A percentile compares a stretch with the other conserved stretches of the same genome.
phyloP scores from a whole-genome alignment of 2,888 invertebrate genomes.

The Tenthredo mesomela region DNA sequence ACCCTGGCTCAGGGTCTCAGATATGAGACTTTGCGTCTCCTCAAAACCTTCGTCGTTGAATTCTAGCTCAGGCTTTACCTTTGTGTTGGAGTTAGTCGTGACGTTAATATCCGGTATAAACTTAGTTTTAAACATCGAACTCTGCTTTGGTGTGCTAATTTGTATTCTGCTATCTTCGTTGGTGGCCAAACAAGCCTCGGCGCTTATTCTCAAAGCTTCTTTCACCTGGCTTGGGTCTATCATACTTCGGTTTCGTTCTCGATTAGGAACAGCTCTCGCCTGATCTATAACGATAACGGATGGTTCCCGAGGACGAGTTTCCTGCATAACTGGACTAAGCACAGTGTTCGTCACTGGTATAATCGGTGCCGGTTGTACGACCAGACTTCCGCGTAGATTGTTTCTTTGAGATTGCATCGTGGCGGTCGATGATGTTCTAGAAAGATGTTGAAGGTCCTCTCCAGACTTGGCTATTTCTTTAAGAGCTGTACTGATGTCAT shows the following conservation, averaged over 20 bases:
- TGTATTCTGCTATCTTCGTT: slow-evolving; percentile 54
- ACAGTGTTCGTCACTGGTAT: slow-evolving; percentile 75
- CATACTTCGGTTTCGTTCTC: slow-evolving; percentile 76
- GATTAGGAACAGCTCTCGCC: slow-evolving; percentile 73
- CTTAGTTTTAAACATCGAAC: slow-evolving; percentile 63
- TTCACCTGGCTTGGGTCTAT: slow-evolving; percentile 78
- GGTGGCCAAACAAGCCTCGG: slow-evolving; percentile 42
- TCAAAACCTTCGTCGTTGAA: slow-evolving; percentile 94
- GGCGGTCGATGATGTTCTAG: slow-evolving; percentile 73
- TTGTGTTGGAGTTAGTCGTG: slow-evolving; percentile 74
- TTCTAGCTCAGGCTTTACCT: slow-evolving; percentile 82
- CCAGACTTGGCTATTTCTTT: slow-evolving; percentile 75
- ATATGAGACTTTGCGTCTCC: slow-evolving; percentile 93
- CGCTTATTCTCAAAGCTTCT: slow-evolving; percentile 58
- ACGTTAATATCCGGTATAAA: slow-evolving; percentile 79
- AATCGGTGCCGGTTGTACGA: slow-evolving; percentile 71
- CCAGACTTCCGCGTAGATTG: slow-evolving; percentile 66
- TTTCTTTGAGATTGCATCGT: slow-evolving; percentile 41
- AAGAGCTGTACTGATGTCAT: slow-evolving; percentile 73
- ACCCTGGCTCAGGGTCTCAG: slow-evolving; percentile 92
- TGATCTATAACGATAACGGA: slow-evolving; percentile 68
- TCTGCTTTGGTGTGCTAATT: slow-evolving; percentile 36
- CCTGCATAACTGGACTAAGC: slow-evolving; percentile 76
- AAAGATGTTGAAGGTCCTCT: slow-evolving; percentile 76
- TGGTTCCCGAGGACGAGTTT: slow-evolving; percentile 73